Conservation (phyloP, 2,888 invertebrate genomes). For the Acrobeloides nanus region DNA sequence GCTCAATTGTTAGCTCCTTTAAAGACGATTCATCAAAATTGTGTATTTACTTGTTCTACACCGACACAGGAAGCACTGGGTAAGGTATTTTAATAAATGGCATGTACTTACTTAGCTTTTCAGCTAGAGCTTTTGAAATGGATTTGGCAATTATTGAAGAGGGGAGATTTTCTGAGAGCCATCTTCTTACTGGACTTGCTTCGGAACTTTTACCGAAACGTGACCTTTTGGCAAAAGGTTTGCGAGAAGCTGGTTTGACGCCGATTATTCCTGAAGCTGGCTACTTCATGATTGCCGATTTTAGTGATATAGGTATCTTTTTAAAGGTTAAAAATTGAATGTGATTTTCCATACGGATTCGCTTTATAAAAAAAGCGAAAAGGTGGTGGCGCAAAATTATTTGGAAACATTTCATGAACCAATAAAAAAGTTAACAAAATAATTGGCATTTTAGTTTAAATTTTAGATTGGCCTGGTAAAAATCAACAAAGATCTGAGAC, state of each 20-base stretch:
- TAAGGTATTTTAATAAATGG: no score
- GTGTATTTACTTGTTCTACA: conserved; percentile 72
- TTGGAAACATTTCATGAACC: neutral
- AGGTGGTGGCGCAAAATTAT: neutral
- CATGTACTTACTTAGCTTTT: no score
- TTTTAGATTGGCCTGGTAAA: no score
- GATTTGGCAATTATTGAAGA: conserved; percentile 62
- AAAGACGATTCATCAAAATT: conserved; percentile 83
- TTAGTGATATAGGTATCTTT: conserved; percentile 62
- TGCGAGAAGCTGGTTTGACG: conserved; percentile 73
- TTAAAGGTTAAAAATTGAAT: neutral
- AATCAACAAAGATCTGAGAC: no score
- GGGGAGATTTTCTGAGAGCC: conserved; percentile 54
- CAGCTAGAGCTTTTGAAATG: conserved; percentile 76
- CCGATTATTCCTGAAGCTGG: conserved; percentile 88
- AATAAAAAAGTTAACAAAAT: neutral
- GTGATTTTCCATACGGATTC: neutral
- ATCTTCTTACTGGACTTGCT: conserved; percentile 71
- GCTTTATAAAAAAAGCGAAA: neutral
- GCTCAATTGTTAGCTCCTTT: conserved; percentile 70
- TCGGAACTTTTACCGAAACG: conserved; percentile 70
- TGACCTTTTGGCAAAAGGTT: conserved; percentile 66
- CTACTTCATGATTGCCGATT: conserved; percentile 92
- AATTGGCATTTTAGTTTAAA: neutral
- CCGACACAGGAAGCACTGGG: conserved; percentile 70